phyloP scores from a whole-genome alignment of 2,113 vertebrate species.

The Solea solea region DNA sequence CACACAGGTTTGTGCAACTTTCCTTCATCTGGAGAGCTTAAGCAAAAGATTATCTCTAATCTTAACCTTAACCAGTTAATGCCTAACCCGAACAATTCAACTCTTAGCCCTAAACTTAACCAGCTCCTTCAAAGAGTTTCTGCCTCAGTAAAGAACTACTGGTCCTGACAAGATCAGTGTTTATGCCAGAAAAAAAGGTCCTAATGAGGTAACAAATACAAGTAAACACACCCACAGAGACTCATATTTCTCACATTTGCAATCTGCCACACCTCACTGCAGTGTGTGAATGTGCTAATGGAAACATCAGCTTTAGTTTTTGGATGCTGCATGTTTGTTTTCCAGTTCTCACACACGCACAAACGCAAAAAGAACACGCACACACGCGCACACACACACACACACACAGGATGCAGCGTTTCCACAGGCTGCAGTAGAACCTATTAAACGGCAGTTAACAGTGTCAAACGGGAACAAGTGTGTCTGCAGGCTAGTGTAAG shows the following conservation, averaged over 20 bases:
- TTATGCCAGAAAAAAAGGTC: too few species aligned
- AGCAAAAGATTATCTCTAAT: too few species aligned
- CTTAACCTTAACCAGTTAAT: too few species aligned
- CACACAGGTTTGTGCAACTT: background rate
- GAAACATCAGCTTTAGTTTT: conserved; percentile 26
- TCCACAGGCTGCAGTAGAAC: conserved; percentile 54
- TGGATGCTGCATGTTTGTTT: conserved; percentile 30
- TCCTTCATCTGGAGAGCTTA: too few species aligned
- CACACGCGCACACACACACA: conserved; percentile 9
- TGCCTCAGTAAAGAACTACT: too few species aligned
- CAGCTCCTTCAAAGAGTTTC: too few species aligned
- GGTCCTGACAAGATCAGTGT: too few species aligned
- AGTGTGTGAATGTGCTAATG: conserved; percentile 18
- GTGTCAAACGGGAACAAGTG: conserved; percentile 68
- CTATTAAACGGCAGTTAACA: conserved; percentile 62
- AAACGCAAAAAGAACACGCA: background rate
- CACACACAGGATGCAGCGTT: conserved; percentile 26
- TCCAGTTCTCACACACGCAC: conserved; percentile 7
- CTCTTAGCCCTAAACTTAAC: too few species aligned
- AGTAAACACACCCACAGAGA: background rate
- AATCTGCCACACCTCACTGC: conserved; percentile 10
- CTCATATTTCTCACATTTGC: conserved; percentile 34
- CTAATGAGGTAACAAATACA: too few species aligned
- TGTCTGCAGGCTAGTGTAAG: conserved; percentile 62
- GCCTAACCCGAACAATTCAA: too few species aligned